These are phyloP conservation scores for Perodicticus potto DNA, from an alignment of 2,797 vertebrate species.

Conservation along the genomic window DNA sequence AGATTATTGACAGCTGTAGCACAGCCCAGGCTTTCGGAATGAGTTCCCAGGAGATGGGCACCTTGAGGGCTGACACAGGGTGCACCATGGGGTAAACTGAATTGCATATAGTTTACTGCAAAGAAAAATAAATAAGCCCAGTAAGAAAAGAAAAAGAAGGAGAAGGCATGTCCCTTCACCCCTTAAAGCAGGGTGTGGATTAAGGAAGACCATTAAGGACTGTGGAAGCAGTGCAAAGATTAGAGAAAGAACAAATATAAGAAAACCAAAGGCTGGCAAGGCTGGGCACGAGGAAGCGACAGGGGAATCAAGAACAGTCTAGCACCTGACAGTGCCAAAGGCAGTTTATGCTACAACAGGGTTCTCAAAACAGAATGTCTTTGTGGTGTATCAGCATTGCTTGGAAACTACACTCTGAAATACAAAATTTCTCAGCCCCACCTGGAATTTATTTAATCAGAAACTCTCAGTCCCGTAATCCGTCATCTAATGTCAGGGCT, in stretches of 20 bases:
- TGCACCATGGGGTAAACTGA: not conserved
- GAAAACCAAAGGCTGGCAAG: not conserved
- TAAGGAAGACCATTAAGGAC: not conserved
- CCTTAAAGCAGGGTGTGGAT: not conserved
- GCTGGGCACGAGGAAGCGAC: not conserved
- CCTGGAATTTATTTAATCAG: not conserved
- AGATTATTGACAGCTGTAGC: not conserved
- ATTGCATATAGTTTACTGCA: not conserved
- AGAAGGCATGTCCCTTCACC: not conserved
- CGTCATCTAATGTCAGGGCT: not conserved
- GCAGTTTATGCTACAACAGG: not conserved
- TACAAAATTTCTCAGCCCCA: not conserved
- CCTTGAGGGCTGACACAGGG: not conserved
- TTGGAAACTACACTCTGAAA: not conserved
- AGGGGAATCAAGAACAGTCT: not conserved
- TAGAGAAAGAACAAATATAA: slow-evolving; percentile 20
- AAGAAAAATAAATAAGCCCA: not conserved
- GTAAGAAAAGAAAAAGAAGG: not conserved
- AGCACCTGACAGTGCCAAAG: not conserved
- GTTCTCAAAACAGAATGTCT: not conserved
- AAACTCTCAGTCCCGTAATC: not conserved
- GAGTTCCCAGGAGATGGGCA: not conserved
- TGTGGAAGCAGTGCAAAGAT: not conserved
- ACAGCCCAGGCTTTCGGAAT: not conserved
- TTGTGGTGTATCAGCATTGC: not conserved